Percentiles rank a stretch among this genome's conserved stretches.
Conservation (phyloP, 2,797 vertebrate genomes). For the Eptatretus atami region DNA sequence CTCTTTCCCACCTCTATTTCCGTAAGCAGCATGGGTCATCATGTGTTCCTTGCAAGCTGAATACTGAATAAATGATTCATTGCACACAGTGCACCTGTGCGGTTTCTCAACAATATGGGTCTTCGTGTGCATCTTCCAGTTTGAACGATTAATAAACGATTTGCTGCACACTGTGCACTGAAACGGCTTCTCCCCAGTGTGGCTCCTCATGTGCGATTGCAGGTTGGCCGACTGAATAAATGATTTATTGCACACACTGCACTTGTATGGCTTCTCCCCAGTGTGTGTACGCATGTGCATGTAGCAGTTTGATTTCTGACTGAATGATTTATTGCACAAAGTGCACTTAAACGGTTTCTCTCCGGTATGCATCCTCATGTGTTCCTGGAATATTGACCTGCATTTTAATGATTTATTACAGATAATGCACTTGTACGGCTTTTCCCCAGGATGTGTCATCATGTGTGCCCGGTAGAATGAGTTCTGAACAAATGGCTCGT, state of each 20-base stretch:
- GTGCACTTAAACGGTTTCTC: too few relatives aligned
- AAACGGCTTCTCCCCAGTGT: neutral
- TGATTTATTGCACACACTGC: constrained; percentile 1
- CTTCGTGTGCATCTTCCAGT: neutral
- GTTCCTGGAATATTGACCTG: too few relatives aligned
- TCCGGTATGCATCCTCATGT: too few relatives aligned
- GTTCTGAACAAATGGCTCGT: too few relatives aligned
- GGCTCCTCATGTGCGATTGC: neutral
- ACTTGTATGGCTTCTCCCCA: constrained; percentile 1
- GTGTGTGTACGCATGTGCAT: neutral
- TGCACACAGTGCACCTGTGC: neutral
- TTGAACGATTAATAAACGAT: neutral
- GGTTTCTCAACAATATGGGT: neutral
- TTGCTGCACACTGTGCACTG: constrained; percentile 1
- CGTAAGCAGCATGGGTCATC: neutral
- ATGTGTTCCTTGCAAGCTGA: neutral
- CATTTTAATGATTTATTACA: too few relatives aligned
- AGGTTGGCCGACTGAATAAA: neutral
- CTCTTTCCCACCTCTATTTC: neutral
- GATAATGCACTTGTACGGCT: too few relatives aligned
- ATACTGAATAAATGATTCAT: neutral
- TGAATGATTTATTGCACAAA: too few relatives aligned
- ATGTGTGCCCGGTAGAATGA: too few relatives aligned
- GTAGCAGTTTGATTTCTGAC: too few relatives aligned
- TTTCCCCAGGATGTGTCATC: too few relatives aligned